Base-by-base conservation (phyloP, 2,113 vertebrate genomes). In the Oplegnathus fasciatus region DNA sequence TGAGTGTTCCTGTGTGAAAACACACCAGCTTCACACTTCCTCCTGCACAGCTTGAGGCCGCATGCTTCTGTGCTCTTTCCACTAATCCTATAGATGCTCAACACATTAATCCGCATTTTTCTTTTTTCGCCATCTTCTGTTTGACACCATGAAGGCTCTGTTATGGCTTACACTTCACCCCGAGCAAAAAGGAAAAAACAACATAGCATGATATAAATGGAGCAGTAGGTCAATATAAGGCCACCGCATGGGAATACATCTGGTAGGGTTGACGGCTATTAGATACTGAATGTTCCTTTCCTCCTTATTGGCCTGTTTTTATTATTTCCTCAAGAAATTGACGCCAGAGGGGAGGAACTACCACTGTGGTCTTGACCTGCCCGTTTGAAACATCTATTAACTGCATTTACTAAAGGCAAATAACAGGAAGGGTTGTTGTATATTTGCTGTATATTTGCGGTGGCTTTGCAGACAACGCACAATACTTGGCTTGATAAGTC, bases 61-160 rank as follows among this genome's bases (percentile, higher is more conserved):
- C 40, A 67, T 65, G 30, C 75, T 62, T 82, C 79, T 22, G 2
- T 80, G 42, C 80, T 80, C 62, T 58, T 32, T 84, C 34, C 37
- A 32, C 70, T 84, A 90, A 86, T 90, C 88, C 90, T 77, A 75
- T 72, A 85, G 73, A 89, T 71, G 58, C 82, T 78, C 58, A 72
- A 80, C 48, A 60, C 84, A 82, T 71, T 86, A 89, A 87, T 89
- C 82, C 34, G 11, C 48, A 34, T 48, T 50, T 61, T 50, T 48
- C 68, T 78, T 48, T 37, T 44, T 75, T 24, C 9, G 57, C 62
- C 58, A 58, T 52, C 32, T 52, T 67, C 44, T 77, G 37, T 84
- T 79, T 73, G 68, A 46, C 42, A 37, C 42, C 30, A 58, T 34
- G 30, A 68, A 83, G 57, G 69, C 67, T 83, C 17, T 72, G 58